Evolutionary conservation across 2,113 vertebrate genomes (phyloP), one percentile per base, ranked within the genome.

Genomic region (Pteruthius melanotis): DNA sequence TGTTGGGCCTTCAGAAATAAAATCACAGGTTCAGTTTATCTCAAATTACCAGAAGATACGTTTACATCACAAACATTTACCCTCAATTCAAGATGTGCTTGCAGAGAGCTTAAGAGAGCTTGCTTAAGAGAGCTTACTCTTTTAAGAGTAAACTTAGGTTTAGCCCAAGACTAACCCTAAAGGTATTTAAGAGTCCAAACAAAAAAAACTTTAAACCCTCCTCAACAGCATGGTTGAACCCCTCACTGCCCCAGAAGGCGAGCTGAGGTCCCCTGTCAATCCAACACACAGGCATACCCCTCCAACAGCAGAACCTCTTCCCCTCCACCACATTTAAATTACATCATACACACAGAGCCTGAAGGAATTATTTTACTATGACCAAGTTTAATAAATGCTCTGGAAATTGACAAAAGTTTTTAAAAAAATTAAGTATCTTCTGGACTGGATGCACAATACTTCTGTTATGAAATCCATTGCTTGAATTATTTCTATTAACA

Each of bases 251-350:
- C 35, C 6, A 19, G 42, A 33, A 33, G 37, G 5, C 7, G 8
- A 44, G 45, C 3, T 40, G 14, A 80, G 8, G 17, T 11, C 5
- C 18, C 20, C 21, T 35, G 39, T 13, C 28, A 79, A 65, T 3
- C 15, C 49, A 80, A 16, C 6, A 17, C 7, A 27, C 1, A 2
- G 5, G 14, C 15, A 10, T 21, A 9, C 11, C 5, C 6, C 23
- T 23, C 30, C 17, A n/a, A 28, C 0, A 53, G 18, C 17, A 44
- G 33, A 66, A 59, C 4, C 22, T 37, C 23, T 23, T 18, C 30
- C 20, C 7, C 21, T 47, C 20, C 18, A 10, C 22, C 33, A 5
- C 10, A 17, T 24, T 42, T 26, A 13, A 57, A 68, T 35, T 22
- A 14, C 3, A 60, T 11, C 31, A 44, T 3, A 44, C 19, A 27